phyloP scores from a whole-genome alignment of 2,797 vertebrate genomes.

The Geotrypetes seraphini region DNA sequence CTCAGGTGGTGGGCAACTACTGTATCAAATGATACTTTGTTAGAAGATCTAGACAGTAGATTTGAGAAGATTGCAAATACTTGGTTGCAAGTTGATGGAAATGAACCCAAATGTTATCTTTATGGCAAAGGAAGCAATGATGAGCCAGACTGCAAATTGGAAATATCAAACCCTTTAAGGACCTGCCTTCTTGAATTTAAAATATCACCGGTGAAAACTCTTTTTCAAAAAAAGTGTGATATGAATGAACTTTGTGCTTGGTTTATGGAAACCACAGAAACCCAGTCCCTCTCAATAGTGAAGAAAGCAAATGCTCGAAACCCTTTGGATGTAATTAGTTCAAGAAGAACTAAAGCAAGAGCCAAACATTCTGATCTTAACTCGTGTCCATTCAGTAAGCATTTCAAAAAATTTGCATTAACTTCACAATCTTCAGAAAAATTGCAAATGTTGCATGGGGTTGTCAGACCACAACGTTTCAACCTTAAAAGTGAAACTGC shows the following conservation, averaged over 20 bases:
- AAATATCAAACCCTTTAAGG: constrained; percentile 42
- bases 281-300: constrained; percentile 81
- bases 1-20: constrained; percentile 85
- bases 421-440: constrained; percentile 75
- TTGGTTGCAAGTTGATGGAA: constrained; percentile 71
- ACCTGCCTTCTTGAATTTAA: constrained; percentile 49
- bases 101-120: constrained; percentile 45
- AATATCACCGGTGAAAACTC: constrained; percentile 73
- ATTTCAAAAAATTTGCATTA: constrained; percentile 90
- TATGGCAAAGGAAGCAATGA: constrained; percentile 30
- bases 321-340: constrained; percentile 74
- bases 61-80: constrained; percentile 79
- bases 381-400: constrained; percentile 79
- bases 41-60: constrained; percentile 74
- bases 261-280: constrained; percentile 99
- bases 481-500: constrained; percentile 50
- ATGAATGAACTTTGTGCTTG: constrained; percentile 83
- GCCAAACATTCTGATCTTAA: constrained; percentile 57
- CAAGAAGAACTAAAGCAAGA: constrained; percentile 57
- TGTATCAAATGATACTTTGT: constrained; percentile 63
- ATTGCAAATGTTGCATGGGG: constrained; percentile 53
- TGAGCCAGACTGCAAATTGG: constrained; percentile 26
- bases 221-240: constrained; percentile 85
- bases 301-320: constrained; percentile 83
- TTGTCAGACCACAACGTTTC: constrained; percentile 49